phyloP scores from a whole-genome alignment of 2,888 invertebrate genomes.

The Lepeophtheirus nordmannii region DNA sequence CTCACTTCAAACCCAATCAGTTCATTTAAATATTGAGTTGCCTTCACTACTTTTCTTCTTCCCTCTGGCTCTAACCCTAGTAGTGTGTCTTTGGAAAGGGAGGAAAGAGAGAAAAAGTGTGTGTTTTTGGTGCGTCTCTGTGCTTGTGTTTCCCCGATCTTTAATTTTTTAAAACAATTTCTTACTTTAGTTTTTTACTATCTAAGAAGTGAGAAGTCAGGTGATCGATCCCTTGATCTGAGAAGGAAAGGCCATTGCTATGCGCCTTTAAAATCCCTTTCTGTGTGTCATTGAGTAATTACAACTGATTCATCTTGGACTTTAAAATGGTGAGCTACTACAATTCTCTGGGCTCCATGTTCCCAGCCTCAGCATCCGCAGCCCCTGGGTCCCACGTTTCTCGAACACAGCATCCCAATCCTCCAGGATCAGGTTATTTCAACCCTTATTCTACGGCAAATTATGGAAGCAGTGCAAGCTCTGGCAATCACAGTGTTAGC shows the following conservation, averaged over 20 bases:
- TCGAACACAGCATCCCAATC: neutral
- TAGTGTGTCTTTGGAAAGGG: neutral
- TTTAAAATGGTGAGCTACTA: neutral
- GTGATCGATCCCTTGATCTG: neutral
- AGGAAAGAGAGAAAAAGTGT: neutral
- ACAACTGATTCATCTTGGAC: neutral
- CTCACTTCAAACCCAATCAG: neutral
- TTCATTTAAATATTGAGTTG: neutral
- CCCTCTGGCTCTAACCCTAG: neutral
- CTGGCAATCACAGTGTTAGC: neutral
- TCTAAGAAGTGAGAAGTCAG: neutral
- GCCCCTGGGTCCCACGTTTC: neutral
- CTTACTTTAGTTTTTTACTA: too few species aligned
- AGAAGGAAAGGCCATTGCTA: neutral
- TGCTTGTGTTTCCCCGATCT: neutral
- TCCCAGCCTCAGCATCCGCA: neutral
- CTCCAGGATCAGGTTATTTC: neutral
- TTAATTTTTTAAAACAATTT: too few species aligned
- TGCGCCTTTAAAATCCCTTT: neutral
- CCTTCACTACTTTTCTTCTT: neutral
- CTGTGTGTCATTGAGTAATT: too few species aligned
- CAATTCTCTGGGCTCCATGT: slow-evolving; percentile 5
- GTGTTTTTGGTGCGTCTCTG: neutral
- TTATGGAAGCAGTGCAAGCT: neutral
- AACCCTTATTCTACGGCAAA: neutral